These are phyloP conservation scores for Colistium nudipinnis DNA, from an alignment of 2,113 vertebrate genomes.

Conservation along the genomic window DNA sequence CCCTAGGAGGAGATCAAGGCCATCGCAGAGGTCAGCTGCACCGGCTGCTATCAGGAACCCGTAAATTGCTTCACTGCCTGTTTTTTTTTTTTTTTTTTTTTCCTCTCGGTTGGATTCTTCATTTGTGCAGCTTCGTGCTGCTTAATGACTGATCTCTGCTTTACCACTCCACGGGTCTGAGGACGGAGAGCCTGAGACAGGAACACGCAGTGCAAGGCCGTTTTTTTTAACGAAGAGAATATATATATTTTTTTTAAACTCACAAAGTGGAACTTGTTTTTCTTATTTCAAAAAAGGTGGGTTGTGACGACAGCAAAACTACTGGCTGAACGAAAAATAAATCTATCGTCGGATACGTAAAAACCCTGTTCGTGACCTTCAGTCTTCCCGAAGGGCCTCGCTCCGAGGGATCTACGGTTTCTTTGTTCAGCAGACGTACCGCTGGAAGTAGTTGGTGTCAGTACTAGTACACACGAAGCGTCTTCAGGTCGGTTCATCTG, in stretches of 20 bases:
- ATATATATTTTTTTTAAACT: no score
- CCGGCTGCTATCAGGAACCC: constrained; percentile 12
- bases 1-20: constrained; percentile 49
- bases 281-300: no score
- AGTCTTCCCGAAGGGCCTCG: no score
- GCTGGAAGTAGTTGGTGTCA: constrained; percentile 28
- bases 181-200: neutral
- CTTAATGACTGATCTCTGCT: constrained; percentile 16
- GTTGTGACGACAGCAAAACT: no score
- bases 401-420: no score
- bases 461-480: constrained; percentile 20
- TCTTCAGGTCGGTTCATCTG: constrained; percentile 3
- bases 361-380: no score
- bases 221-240: no score
- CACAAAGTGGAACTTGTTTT: no score
- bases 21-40: constrained; percentile 37
- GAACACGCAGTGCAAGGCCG: neutral
- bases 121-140: neutral
- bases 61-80: constrained; percentile 13
- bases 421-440: no score
- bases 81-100: neutral
- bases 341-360: no score
- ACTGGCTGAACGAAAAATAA: no score
- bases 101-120: no score
- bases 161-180: constrained; percentile 1